Base-by-base conservation (phyloP, 2,888 invertebrate genomes). In the Prionchulus punctatus region DNA sequence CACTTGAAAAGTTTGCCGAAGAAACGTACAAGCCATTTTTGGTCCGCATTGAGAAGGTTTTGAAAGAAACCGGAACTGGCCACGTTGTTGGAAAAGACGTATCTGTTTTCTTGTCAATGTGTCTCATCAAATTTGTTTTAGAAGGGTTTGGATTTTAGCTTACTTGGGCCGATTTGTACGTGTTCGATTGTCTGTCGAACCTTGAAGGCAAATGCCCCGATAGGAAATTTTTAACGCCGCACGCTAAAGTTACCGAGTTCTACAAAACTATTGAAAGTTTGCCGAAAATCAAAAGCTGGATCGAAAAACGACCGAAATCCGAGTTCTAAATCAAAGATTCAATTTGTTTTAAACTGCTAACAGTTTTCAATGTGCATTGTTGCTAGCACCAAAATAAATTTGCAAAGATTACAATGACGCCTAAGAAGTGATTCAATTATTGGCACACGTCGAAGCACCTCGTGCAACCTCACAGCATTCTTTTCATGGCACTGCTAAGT, bases 111-210 rank as follows among this genome's bases (percentile, higher is more conserved):
- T 57, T n/a, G n/a, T n/a, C n/a, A n/a, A n/a, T n/a, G n/a, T n/a
- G n/a, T n/a, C n/a, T n/a, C n/a, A n/a, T n/a, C n/a, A n/a, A n/a
- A n/a, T n/a, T n/a, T n/a, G n/a, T n/a, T 7, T 7, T 12, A 18
- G 30, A 23, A 27, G 4, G 12, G 25, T 15, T 7, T 3, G 15
- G 4, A 59, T 65, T 73, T 43, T 64, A 79, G 78, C 70, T 82
- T 25, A 79, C 80, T 30, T 82, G 81, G 81, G 82, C 81, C 53
- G 82, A 82, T 69, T 64, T 82, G 15, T 76, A 75, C 59, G 79
- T 82, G 60, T 78, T 78, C 54, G 78, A 75, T 57, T 71, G 79
- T 61, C 71, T 79, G 61, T 79, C 80, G 64, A 80, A 80, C 66
- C 69, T 79, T 57, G 79, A 78, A 59, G 77, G 78, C 18, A n/a